Percentiles rank a stretch among this genome's conserved stretches.
Conservation (phyloP, 1,140 invertebrate genomes). For the Chymomyza costata region DNA sequence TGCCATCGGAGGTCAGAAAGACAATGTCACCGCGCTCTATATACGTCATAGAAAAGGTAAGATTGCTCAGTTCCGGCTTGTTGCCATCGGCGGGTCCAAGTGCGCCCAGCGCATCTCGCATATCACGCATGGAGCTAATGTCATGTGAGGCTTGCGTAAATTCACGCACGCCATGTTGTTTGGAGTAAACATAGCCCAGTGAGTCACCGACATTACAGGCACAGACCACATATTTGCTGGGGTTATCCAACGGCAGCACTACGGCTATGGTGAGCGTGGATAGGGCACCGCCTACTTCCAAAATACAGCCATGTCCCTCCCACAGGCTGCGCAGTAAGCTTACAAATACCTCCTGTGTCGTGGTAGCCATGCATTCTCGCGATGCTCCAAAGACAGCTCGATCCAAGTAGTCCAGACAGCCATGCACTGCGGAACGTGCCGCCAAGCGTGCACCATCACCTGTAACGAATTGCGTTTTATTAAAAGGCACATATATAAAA, state of each 20-base stretch:
- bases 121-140: constrained; percentile 90
- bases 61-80: constrained; percentile 92
- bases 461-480: constrained; percentile 45
- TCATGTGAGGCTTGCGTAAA: constrained; percentile 92
- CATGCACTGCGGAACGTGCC: constrained; percentile 91
- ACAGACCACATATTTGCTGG: constrained; percentile 84
- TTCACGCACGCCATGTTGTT: constrained; percentile 84
- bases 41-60: constrained; percentile 92
- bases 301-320: constrained; percentile 90
- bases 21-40: constrained; percentile 90
- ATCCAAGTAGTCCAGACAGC: constrained; percentile 90
- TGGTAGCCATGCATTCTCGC: constrained; percentile 54
- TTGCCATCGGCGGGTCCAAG: constrained; percentile 91
- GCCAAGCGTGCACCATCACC: constrained; percentile 90
- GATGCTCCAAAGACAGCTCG: constrained; percentile 81
- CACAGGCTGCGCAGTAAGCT: constrained; percentile 89
- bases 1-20: constrained; percentile 93
- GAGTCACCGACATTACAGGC: constrained; percentile 95
- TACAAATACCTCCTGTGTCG: constrained; percentile 83
- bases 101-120: constrained; percentile 93
- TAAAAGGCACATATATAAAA: not conserved
- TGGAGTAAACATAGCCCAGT: constrained; percentile 91
- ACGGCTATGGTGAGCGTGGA: constrained; percentile 90
- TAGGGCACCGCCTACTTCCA: constrained; percentile 89
- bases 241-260: constrained; percentile 80